Conservation (phyloP, 2,888 invertebrate genomes). For the Luperina nickerlii region DNA sequence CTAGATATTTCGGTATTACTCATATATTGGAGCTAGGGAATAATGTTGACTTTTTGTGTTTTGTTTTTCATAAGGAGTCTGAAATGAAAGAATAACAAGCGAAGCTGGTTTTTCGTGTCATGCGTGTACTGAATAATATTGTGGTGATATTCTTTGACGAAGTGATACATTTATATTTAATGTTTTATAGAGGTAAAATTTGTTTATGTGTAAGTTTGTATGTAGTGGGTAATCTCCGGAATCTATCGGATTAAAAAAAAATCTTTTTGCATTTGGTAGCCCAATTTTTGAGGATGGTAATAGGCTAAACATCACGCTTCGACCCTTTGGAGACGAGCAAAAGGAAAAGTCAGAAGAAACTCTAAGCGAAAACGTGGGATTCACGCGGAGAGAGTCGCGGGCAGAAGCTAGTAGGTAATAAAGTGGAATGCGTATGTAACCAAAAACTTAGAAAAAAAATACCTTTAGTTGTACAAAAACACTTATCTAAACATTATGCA, state of each 20-base stretch:
- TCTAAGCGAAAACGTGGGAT: neutral
- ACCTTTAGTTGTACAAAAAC: too few relatives aligned
- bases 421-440: neutral
- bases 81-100: conserved; percentile 39
- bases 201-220: too few relatives aligned
- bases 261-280: too few relatives aligned
- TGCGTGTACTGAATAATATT: neutral
- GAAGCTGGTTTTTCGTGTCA: neutral
- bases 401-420: neutral
- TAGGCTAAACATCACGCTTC: neutral
- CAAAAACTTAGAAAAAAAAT: too few relatives aligned
- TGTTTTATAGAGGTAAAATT: neutral
- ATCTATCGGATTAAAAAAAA: too few relatives aligned
- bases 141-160: neutral
- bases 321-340: too few relatives aligned
- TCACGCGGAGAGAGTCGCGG: too few relatives aligned
- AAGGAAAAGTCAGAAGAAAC: too few relatives aligned
- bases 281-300: neutral
- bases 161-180: neutral
- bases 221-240: too few relatives aligned
- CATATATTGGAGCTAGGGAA: conserved; percentile 3
- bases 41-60: conserved; percentile 2
- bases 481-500: too few relatives aligned
- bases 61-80: conserved; percentile 5
- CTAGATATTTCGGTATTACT: conserved; percentile 15